Percentiles rank a stretch among this genome's conserved stretches.
Conservation (phyloP, 1,140 invertebrate species). For the Eciton burchellii region DNA sequence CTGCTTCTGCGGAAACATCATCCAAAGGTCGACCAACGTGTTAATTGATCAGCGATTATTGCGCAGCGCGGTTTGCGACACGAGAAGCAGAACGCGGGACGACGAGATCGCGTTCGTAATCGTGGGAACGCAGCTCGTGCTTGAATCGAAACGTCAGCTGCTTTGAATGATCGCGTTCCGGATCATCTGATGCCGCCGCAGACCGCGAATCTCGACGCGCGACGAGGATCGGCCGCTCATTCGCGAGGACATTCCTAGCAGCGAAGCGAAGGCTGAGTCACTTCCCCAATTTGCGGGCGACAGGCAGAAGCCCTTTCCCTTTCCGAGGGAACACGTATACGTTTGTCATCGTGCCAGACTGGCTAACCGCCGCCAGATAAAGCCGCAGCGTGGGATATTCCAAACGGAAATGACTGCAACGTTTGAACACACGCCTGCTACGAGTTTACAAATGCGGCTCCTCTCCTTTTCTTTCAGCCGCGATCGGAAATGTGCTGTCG, state of each 20-base stretch:
- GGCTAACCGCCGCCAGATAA: slow-evolving; percentile 22
- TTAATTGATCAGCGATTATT: too few species aligned
- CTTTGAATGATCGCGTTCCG: slow-evolving; percentile 3
- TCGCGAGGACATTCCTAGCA: slow-evolving; percentile 6
- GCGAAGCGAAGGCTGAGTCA: slow-evolving; percentile 1
- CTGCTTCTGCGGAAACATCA: too few species aligned
- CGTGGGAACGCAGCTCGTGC: too few species aligned
- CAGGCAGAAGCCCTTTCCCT: neutral
- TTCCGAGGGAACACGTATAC: neutral
- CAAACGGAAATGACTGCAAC: slow-evolving; percentile 36
- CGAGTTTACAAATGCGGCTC: slow-evolving; percentile 51
- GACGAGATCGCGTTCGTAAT: neutral
- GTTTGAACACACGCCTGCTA: slow-evolving; percentile 30
- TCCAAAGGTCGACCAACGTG: too few species aligned
- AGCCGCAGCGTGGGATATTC: slow-evolving; percentile 14
- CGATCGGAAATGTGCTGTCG: slow-evolving; percentile 13
- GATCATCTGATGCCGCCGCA: neutral
- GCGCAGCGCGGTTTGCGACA: neutral
- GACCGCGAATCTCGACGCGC: neutral
- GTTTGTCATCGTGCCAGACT: neutral
- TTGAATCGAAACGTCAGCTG: neutral
- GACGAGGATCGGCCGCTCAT: neutral
- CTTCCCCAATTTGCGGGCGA: slow-evolving; percentile 24
- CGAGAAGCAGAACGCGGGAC: too few species aligned
- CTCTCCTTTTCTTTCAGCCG: neutral